Percentiles rank a stretch among this genome's conserved stretches.
Evolutionary conservation across 92 coral and sea anemone genomes (phyloP).

Genomic region (Chrysogorgia sp.): DNA sequence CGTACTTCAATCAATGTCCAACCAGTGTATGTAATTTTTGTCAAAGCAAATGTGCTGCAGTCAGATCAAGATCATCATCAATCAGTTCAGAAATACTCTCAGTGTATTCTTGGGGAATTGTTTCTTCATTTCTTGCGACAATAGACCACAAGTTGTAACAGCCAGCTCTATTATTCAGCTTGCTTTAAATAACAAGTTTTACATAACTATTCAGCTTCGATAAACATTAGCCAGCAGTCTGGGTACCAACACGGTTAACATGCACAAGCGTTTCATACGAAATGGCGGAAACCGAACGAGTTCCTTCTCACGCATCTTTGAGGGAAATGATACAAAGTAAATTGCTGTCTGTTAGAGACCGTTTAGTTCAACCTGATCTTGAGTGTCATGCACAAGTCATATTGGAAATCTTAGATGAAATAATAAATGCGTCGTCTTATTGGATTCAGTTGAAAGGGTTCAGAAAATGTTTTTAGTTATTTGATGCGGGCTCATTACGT

Average conservation of each 20-base stretch:
- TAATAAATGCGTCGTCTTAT: constrained; percentile 19
- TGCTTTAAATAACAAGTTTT: too few species aligned
- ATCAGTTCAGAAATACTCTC: background rate
- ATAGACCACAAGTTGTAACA: too few species aligned
- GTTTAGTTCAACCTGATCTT: background rate
- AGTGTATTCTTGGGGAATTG: background rate
- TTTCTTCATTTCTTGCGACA: too few species aligned
- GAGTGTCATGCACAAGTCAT: background rate
- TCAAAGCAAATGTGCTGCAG: too few species aligned
- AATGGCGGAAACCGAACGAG: too few species aligned
- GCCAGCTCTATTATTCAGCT: constrained; percentile 2
- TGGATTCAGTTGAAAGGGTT: constrained; percentile 48
- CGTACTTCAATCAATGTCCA: too few species aligned
- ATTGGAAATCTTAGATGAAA: constrained; percentile 14
- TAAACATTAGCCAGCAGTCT: too few species aligned
- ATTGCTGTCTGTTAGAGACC: constrained; percentile 15
- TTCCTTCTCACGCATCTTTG: constrained; percentile 2
- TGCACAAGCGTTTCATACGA: too few species aligned
- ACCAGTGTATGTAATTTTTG: too few species aligned
- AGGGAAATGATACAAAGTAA: constrained; percentile 18
- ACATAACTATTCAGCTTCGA: too few species aligned
- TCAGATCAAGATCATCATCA: background rate
- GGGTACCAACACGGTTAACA: too few species aligned
- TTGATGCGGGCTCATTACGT: constrained; percentile 35
- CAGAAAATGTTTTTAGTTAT: constrained; percentile 32